These are phyloP conservation scores for Sigmodon hispidus DNA, from an alignment of 2,113 vertebrate species.

Conservation along the genomic window DNA sequence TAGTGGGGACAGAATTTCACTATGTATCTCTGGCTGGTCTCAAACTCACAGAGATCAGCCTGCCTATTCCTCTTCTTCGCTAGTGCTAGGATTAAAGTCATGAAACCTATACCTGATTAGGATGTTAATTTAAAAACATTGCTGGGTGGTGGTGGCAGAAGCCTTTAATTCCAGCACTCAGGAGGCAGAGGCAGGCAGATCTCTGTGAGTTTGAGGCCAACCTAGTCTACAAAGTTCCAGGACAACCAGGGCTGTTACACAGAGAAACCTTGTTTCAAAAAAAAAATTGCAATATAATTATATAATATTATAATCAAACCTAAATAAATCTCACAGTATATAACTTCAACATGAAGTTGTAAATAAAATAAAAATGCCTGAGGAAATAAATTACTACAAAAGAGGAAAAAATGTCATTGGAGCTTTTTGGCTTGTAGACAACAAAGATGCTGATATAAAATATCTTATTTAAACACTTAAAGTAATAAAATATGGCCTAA, in stretches of 20 bases:
- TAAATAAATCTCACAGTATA: neutral
- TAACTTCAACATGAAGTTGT: neutral
- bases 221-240: too few relatives aligned
- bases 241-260: too few relatives aligned
- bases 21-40: neutral
- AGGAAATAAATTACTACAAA: neutral
- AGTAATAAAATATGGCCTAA: neutral
- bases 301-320: neutral
- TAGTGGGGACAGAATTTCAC: neutral
- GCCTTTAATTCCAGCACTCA: too few relatives aligned
- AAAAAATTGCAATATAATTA: too few relatives aligned
- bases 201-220: too few relatives aligned
- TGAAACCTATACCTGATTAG: neutral
- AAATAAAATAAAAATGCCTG: neutral
- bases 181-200: too few relatives aligned
- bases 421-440: neutral
- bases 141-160: too few relatives aligned
- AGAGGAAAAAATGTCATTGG: neutral
- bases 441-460: neutral
- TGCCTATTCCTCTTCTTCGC: neutral
- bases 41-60: neutral
- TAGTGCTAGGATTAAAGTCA: neutral
- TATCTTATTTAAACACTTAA: constrained; percentile 29
- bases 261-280: too few relatives aligned
- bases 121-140: neutral